Conservation (phyloP, 2,888 invertebrate species). For the Eremobia ochroleuca region DNA sequence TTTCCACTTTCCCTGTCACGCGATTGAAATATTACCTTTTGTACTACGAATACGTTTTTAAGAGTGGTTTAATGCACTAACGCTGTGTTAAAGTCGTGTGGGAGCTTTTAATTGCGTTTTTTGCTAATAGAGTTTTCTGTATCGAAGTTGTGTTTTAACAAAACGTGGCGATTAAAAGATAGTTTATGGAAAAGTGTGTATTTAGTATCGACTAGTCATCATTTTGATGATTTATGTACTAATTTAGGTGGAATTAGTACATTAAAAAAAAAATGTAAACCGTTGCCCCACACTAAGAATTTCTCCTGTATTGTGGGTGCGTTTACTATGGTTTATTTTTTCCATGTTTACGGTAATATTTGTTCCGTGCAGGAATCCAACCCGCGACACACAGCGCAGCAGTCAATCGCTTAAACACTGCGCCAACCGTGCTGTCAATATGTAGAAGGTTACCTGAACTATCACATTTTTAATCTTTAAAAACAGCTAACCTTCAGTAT, state of each 20-base stretch:
- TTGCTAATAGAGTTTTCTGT: not conserved
- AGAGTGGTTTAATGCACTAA: constrained; percentile 36
- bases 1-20: constrained; percentile 62
- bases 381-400: no score
- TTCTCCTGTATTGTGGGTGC: no score
- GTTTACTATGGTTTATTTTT: no score
- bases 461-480: not conserved
- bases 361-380: no score
- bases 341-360: no score
- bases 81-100: constrained; percentile 26
- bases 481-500: not conserved
- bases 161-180: not conserved
- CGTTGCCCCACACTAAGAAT: no score
- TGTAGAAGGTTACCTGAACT: not conserved
- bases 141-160: not conserved
- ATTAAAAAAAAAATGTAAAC: no score
- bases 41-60: constrained; percentile 46
- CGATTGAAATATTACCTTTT: constrained; percentile 58
- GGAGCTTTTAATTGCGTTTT: constrained; percentile 27
- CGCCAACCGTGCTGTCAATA: not conserved
- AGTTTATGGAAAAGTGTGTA: not conserved
- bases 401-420: no score
- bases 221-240: not conserved
- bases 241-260: not conserved
- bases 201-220: constrained; percentile 2